A percentile compares a stretch with the other conserved stretches of the same genome.
These are phyloP conservation scores for Catostomus latipinnis DNA, from an alignment of 2,797 vertebrate genomes.

Conservation along the genomic window DNA sequence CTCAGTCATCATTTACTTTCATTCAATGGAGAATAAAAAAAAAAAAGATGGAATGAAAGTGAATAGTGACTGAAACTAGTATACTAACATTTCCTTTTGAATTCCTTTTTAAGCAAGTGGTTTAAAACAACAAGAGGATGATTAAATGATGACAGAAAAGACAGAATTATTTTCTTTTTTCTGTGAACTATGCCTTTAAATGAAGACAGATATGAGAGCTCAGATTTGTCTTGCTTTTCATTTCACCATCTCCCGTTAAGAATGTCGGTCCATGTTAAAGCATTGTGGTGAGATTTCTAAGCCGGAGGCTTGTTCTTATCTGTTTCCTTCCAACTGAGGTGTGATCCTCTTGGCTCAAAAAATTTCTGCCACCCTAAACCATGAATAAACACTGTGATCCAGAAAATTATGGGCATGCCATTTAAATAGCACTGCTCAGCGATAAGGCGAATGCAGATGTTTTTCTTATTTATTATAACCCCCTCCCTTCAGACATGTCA, in stretches of 20 bases:
- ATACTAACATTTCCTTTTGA: too few relatives aligned
- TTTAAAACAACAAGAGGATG: too few relatives aligned
- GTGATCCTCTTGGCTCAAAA: slow-evolving; percentile 57
- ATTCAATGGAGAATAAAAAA: too few relatives aligned
- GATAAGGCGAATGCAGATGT: slow-evolving; percentile 76
- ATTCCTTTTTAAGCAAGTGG: too few relatives aligned
- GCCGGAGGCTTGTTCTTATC: slow-evolving; percentile 64
- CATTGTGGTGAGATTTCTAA: slow-evolving; percentile 36
- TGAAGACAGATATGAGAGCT: neutral
- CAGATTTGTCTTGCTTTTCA: slow-evolving; percentile 48
- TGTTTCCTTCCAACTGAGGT: slow-evolving; percentile 45
- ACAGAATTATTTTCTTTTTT: too few relatives aligned
- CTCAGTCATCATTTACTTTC: too few relatives aligned
- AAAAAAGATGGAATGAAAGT: too few relatives aligned
- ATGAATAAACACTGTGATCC: slow-evolving; percentile 73
- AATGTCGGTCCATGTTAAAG: slow-evolving; percentile 35
- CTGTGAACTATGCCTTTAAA: neutral
- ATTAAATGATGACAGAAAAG: too few relatives aligned
- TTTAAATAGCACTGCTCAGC: slow-evolving; percentile 65
- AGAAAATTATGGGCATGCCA: slow-evolving; percentile 68
- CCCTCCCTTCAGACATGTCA: slow-evolving; percentile 37
- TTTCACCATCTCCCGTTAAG: slow-evolving; percentile 39
- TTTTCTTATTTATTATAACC: slow-evolving; percentile 65
- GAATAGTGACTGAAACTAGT: too few relatives aligned
- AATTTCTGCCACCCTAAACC: slow-evolving; percentile 70